Base-by-base conservation (phyloP, 2,797 vertebrate species). In the Pteronotus mesoamericanus region DNA sequence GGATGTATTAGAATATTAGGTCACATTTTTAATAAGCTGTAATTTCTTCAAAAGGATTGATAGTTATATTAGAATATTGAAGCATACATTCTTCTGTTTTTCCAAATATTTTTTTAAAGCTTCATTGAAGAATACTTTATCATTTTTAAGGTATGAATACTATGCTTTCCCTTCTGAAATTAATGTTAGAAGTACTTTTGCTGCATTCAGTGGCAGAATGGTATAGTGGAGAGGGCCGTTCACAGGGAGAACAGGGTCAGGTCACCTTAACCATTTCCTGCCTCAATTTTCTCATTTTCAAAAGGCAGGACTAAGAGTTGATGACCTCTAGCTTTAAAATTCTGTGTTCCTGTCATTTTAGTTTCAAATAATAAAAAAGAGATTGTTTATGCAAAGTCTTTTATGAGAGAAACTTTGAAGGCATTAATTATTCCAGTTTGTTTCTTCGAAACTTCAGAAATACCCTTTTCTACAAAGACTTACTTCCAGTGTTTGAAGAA, bases 81-180 rank as follows among this genome's bases (percentile, higher is more conserved):
- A 87, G 6, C 16, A 16, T 74, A 8, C 24, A 83, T 48, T 29
- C 53, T 75, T 86, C 2, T 86, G 0, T 42, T 78, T 91, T 66
- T 53, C 32, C 19, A 91, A 83, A 92, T 92, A 75, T 86, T 96
- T 93, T 93, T 92, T 79, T n/a, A 75, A 96, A 95, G 15, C 51
- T 95, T 93, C 57, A 51, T 79, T 94, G 34, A 82, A 89, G 48
- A 93, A 66, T 90, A 32, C 14, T 44, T 93, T 74, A 86, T 37
- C 53, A 12, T 51, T 46, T 89, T 86, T 79, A 86, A 89, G 29
- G 59, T 87, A 9, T 87, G n/a, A 51, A 34, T 59, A 29, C 14
- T 59, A 4, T 51, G 32, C 12, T 88, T 66, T 77, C 32, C n/a
- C 80, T 97, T 57, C 42, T 68, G 22, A 64, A 92, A 5, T 90